Percentiles rank a stretch among this genome's conserved stretches.
phyloP scores from a whole-genome alignment of 1,140 invertebrate species.

The Neodiprion lecontei region DNA sequence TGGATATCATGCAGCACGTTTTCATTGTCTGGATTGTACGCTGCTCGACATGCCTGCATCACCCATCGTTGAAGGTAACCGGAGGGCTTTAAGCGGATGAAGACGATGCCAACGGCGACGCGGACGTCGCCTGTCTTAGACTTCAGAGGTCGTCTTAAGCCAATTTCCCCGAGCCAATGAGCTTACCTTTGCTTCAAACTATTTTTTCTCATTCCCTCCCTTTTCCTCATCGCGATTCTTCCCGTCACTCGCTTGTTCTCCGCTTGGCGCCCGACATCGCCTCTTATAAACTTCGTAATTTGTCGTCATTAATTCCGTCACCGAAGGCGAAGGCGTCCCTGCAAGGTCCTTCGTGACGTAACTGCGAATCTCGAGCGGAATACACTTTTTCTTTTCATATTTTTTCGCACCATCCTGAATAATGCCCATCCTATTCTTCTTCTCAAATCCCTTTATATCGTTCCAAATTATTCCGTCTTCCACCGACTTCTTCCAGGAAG shows the following conservation, averaged over 20 bases:
- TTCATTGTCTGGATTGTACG: background rate
- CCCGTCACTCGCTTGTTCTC: too few relatives aligned
- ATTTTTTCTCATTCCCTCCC: background rate
- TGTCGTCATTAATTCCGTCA: background rate
- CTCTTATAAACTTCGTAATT: background rate
- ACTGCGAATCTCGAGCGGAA: too few relatives aligned
- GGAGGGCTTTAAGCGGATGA: conserved; percentile 39
- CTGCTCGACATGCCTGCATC: background rate
- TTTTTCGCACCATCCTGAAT: too few relatives aligned
- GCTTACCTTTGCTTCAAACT: conserved; percentile 5
- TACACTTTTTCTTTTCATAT: too few relatives aligned
- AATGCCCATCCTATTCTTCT: too few relatives aligned
- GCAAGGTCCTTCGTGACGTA: too few relatives aligned
- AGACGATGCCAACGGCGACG: conserved; percentile 25
- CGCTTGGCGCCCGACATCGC: background rate
- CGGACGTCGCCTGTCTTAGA: conserved; percentile 13
- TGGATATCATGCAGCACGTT: background rate
- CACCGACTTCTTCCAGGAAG: too few relatives aligned
- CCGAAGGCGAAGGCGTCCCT: background rate
- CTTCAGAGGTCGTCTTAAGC: conserved; percentile 37
- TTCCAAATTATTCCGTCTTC: too few relatives aligned
- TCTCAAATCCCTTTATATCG: too few relatives aligned
- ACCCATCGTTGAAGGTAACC: background rate
- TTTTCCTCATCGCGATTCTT: background rate
- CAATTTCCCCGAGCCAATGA: conserved; percentile 36